Evolutionary conservation across 2,888 invertebrate genomes (phyloP).

Genomic region (Oasisia sp.): DNA sequence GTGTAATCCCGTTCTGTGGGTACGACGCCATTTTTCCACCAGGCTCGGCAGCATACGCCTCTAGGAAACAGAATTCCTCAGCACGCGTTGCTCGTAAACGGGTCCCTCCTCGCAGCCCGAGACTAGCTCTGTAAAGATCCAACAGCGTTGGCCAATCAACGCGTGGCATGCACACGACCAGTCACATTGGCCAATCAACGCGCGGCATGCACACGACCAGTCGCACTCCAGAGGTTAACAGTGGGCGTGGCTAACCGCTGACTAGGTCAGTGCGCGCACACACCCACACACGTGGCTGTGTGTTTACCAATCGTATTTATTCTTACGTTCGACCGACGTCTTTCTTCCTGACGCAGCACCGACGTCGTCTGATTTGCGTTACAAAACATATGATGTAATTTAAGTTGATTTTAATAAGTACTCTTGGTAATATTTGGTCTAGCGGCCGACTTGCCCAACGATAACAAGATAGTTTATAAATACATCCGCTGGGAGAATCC

Average conservation of each 20-base stretch:
- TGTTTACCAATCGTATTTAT: not conserved
- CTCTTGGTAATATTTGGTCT: not conserved
- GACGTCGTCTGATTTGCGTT: not conserved
- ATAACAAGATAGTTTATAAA: not conserved
- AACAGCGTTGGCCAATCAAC: not conserved
- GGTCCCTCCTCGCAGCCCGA: not conserved
- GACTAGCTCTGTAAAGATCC: not conserved
- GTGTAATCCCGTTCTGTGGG: slow-evolving; percentile 12
- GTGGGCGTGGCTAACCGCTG: not conserved
- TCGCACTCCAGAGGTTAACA: too few species aligned
- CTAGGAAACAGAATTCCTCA: not conserved
- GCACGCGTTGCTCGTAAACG: slow-evolving; percentile 5
- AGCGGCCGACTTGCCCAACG: not conserved
- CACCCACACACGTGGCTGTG: not conserved
- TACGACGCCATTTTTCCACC: slow-evolving; percentile 9
- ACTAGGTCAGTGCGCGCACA: slow-evolving; percentile 12
- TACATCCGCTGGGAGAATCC: not conserved
- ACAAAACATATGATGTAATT: not conserved
- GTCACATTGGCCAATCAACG: not conserved
- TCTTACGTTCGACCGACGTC: not conserved
- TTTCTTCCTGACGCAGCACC: not conserved
- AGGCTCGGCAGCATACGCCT: slow-evolving; percentile 12
- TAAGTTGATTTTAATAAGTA: not conserved
- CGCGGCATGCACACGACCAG: not conserved
- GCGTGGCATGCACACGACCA: not conserved